These are phyloP conservation scores for Istiophorus platypterus DNA, from an alignment of 2,113 vertebrate genomes.

Conservation along the genomic window DNA sequence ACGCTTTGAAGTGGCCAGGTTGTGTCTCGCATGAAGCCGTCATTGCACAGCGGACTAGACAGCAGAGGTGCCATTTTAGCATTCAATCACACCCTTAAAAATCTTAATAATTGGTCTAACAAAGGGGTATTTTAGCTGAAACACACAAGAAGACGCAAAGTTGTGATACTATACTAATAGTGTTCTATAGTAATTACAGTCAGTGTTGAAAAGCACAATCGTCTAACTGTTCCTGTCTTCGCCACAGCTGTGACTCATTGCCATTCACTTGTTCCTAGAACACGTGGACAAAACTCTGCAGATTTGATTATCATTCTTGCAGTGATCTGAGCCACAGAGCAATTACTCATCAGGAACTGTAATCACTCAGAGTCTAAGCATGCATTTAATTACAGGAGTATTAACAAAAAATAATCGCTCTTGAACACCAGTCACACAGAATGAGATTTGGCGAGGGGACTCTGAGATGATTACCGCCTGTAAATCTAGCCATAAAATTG, in stretches of 20 bases:
- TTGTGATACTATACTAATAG: neutral
- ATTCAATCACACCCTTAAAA: conserved; percentile 19
- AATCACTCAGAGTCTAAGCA: conserved; percentile 79
- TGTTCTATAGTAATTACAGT: neutral
- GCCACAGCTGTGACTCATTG: conserved; percentile 41
- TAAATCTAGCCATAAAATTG: conserved; percentile 81
- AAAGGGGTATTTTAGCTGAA: conserved; percentile 18
- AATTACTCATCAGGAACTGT: conserved; percentile 76
- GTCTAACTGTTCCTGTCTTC: neutral
- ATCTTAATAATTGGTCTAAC: conserved; percentile 31
- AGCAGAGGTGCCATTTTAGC: conserved; percentile 44
- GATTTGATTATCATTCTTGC: conserved; percentile 73
- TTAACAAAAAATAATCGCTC: conserved; percentile 80
- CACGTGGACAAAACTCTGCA: conserved; percentile 44
- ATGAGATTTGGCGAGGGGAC: conserved; percentile 75
- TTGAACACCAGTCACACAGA: conserved; percentile 75
- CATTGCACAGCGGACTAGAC: conserved; percentile 59
- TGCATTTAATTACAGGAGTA: conserved; percentile 83
- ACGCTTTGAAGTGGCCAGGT: conserved; percentile 45
- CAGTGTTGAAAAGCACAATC: conserved; percentile 20
- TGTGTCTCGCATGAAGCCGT: conserved; percentile 41
- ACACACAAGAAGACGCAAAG: conserved; percentile 6
- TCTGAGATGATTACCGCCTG: conserved; percentile 76
- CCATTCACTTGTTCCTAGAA: conserved; percentile 40
- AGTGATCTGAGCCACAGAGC: conserved; percentile 65